Percentiles rank a stretch among this genome's conserved stretches.
Evolutionary conservation across 2,113 vertebrate species (phyloP).

Genomic region (Amia ocellicauda): DNA sequence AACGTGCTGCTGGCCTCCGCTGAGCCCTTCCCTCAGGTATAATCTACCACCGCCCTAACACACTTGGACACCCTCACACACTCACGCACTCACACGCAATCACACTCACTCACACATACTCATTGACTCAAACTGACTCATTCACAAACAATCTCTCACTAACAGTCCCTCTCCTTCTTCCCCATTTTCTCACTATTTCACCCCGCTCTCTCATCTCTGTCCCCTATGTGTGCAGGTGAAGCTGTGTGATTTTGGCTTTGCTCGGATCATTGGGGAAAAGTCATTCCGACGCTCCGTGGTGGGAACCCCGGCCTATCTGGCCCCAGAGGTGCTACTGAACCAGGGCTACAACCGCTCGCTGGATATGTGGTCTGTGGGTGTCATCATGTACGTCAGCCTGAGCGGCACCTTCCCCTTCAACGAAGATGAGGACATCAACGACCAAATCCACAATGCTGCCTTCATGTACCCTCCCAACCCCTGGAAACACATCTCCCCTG

Average conservation of each 20-base stretch:
- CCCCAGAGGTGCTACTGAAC: slow-evolving; percentile 84
- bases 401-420: slow-evolving; percentile 91
- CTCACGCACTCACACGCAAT: neutral
- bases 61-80: slow-evolving; percentile 9
- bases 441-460: slow-evolving; percentile 90
- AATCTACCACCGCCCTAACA: neutral
- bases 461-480: slow-evolving; percentile 91
- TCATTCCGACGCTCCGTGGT: slow-evolving; percentile 89
- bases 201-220: neutral
- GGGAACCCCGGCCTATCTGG: slow-evolving; percentile 86
- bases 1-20: slow-evolving; percentile 86
- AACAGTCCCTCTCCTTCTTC: neutral
- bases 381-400: slow-evolving; percentile 91
- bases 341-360: slow-evolving; percentile 89
- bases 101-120: neutral
- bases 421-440: slow-evolving; percentile 88
- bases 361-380: slow-evolving; percentile 93
- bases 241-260: slow-evolving; percentile 88
- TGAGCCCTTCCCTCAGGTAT: slow-evolving; percentile 81
- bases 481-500: slow-evolving; percentile 80
- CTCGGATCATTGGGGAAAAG: slow-evolving; percentile 88
- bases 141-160: neutral
- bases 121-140: neutral
- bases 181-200: too few species aligned
- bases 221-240: slow-evolving; percentile 68